These are phyloP conservation scores for Chaitophorus viminalis DNA, from an alignment of 2,888 invertebrate genomes.

Conservation along the genomic window DNA sequence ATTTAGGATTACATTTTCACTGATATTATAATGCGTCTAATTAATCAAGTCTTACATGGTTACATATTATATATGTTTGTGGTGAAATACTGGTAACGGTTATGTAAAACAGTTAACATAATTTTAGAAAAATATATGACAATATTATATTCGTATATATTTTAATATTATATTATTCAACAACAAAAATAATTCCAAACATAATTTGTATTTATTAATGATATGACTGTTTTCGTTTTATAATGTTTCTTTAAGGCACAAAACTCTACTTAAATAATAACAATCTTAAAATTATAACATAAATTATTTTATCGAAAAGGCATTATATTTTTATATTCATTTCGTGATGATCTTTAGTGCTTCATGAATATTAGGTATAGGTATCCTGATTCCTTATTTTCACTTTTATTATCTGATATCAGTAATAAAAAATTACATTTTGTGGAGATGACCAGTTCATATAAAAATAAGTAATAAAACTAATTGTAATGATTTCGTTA, in stretches of 20 bases:
- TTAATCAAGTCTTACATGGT: conserved; percentile 6
- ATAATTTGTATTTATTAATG: not conserved
- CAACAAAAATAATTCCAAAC: not conserved
- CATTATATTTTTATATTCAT: no score
- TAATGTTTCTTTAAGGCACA: not conserved
- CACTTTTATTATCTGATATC: no score
- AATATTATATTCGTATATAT: conserved; percentile 20
- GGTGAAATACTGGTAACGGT: conserved; percentile 34
- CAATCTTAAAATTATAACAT: no score
- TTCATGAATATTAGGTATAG: no score
- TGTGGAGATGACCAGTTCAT: no score
- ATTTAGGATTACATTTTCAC: not conserved
- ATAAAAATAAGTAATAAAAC: no score
- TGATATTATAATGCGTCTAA: not conserved
- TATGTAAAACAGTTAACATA: conserved; percentile 32
- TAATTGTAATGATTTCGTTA: no score
- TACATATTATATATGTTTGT: not conserved
- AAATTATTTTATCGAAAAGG: no score
- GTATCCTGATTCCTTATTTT: no score
- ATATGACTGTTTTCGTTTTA: no score
- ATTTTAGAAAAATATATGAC: not conserved
- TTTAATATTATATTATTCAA: conserved; percentile 34
- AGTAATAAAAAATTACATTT: not conserved
- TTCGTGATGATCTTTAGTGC: no score
- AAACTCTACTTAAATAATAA: not conserved